Base-by-base conservation (phyloP, 2,113 vertebrate genomes). In the Rhinolophus ferrumequinum region DNA sequence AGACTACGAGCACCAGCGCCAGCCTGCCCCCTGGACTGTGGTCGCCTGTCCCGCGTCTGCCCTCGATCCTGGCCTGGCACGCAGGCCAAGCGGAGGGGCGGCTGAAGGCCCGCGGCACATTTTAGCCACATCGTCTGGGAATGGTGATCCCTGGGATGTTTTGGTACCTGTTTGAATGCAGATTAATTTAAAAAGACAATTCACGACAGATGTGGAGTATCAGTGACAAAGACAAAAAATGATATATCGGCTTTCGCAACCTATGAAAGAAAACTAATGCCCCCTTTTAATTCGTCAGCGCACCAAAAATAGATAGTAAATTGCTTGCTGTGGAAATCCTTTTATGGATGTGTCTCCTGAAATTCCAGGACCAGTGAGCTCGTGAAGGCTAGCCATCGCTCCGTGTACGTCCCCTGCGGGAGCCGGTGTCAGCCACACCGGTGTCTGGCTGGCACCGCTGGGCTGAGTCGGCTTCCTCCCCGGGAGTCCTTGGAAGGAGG, bases 151-250 rank as follows among this genome's bases (percentile, higher is more conserved):
- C 82, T 0, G 2, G 28, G 87, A 84, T 84, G 66, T 86, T 95
- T 90, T 26, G 73, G 64, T 93, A 66, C 67, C 97, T 30, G 54
- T 90, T 67, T 80, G 24, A 90, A 35, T 86, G 60, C 94, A 97
- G 97, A 97, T 95, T 89, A 70, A 56, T 93, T 92, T 90, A 83
- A 86, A 88, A 94, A 98, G 85, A 95, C 58, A 35, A 3, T 75
- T 96, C 82, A 52, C 24, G 14, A 73, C 70, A 86, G 97, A 96
- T 1, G 21, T n/a, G 93, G 94, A 97, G 82, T 93, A 90, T 21
- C 0, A 0, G 70, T 85, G 92, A 91, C 69, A 96, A 92, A 97
- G 77, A 67, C 38, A 93, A 80, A 92, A 98, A 95, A 97, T 90
- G 60, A 93, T 87, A 94, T 93, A 87, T 88, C 88, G 96, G 56